phyloP scores from a whole-genome alignment of 2,888 invertebrate genomes.

The Galeruca laticollis region DNA sequence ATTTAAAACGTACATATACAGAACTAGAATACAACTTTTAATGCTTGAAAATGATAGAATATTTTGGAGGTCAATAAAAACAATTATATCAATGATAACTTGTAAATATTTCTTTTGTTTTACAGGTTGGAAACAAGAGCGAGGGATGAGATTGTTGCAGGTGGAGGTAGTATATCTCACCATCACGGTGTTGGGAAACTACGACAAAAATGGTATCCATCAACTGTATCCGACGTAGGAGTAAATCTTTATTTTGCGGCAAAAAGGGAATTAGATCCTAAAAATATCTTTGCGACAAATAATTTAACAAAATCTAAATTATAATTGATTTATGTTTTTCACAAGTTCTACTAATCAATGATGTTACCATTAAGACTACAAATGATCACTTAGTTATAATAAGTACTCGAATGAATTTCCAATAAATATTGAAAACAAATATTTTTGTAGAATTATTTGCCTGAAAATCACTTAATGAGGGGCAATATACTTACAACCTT shows the following conservation, averaged over 20 bases:
- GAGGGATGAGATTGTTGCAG: conserved; percentile 90
- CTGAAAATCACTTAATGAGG: neutral
- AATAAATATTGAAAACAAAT: neutral
- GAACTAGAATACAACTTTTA: too few species aligned
- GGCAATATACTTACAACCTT: neutral
- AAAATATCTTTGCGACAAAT: conserved; percentile 92
- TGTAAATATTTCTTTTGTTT: neutral
- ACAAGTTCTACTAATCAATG: neutral
- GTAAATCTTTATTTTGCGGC: conserved; percentile 82
- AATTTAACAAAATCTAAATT: conserved; percentile 74
- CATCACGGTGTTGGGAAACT: conserved; percentile 97
- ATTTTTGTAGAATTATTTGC: neutral
- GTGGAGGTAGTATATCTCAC: conserved; percentile 93
- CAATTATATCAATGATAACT: too few species aligned
- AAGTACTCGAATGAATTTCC: neutral
- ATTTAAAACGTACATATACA: too few species aligned
- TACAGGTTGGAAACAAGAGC: conserved; percentile 85
- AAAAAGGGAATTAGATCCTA: conserved; percentile 90
- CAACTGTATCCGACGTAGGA: conserved; percentile 87
- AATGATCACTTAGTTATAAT: neutral
- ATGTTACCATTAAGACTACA: neutral
- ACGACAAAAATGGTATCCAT: conserved; percentile 87
- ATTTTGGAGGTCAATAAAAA: too few species aligned
- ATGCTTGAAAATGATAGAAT: too few species aligned
- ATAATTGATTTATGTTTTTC: conserved; percentile 40